A percentile compares a stretch with the other conserved stretches of the same genome.
These are phyloP conservation scores for Euwallacea similis DNA, from an alignment of 1,140 invertebrate genomes.

Conservation along the genomic window DNA sequence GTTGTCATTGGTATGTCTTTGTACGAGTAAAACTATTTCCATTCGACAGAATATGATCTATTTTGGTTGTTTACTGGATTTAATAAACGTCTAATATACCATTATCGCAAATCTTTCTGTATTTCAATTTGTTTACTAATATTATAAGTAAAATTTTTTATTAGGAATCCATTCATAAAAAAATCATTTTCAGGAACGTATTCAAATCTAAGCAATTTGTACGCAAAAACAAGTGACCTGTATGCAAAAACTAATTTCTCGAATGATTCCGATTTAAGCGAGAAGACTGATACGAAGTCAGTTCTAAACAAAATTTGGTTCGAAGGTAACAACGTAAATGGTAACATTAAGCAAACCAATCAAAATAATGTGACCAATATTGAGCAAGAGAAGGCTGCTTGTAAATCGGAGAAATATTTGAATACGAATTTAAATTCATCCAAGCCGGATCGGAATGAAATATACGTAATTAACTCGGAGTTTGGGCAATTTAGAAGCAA, in stretches of 20 bases:
- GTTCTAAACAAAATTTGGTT: conserved; percentile 58
- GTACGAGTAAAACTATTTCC: too few species aligned
- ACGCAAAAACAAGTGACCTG: conserved; percentile 33
- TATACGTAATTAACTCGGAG: conserved; percentile 41
- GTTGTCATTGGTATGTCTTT: too few species aligned
- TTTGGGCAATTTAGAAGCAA: conserved; percentile 46
- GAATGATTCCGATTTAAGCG: neutral
- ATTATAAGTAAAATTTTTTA: too few species aligned
- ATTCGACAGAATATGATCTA: too few species aligned
- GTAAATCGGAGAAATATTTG: conserved; percentile 14
- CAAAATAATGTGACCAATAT: conserved; percentile 25
- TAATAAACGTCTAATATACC: too few species aligned
- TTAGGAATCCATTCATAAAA: too few species aligned
- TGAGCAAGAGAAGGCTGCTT: conserved; percentile 4
- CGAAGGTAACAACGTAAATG: conserved; percentile 44
- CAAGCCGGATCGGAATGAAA: conserved; percentile 22
- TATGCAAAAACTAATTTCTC: conserved; percentile 31
- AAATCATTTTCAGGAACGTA: conserved; percentile 26
- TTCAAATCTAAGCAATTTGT: conserved; percentile 39
- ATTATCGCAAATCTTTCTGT: too few species aligned
- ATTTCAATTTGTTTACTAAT: too few species aligned
- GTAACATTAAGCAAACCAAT: conserved; percentile 39
- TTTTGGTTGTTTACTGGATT: too few species aligned
- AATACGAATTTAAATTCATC: neutral
- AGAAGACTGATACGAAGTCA: conserved; percentile 49